Conservation (phyloP, 2,797 vertebrate genomes). For the Eurystomus glaucurus region DNA sequence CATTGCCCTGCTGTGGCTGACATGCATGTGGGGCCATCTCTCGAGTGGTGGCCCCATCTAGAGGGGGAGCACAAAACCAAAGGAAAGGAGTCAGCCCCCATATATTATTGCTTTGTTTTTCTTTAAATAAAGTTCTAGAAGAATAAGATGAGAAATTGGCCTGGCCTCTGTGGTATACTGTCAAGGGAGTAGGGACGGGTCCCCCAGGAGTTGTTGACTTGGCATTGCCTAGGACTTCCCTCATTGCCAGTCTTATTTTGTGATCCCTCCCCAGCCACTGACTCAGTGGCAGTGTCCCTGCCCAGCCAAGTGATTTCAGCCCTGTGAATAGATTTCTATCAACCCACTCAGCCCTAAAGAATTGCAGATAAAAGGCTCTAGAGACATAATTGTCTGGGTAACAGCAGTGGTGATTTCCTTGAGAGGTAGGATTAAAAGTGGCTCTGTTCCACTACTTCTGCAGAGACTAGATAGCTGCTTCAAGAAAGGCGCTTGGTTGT, state of each 20-base stretch:
- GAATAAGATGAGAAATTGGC: background rate
- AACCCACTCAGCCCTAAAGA: slow-evolving; percentile 60
- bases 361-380: slow-evolving; percentile 52
- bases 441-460: slow-evolving; percentile 39
- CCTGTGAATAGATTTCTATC: slow-evolving; percentile 45
- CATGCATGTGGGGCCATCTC: fast-evolving
- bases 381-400: slow-evolving; percentile 47
- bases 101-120: background rate
- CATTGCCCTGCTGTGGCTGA: background rate
- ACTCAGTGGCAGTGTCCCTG: background rate
- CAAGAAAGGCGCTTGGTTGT: slow-evolving; percentile 20
- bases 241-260: background rate
- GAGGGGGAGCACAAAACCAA: background rate
- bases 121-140: background rate
- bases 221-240: background rate
- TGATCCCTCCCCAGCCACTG: background rate
- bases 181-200: background rate
- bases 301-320: slow-evolving; percentile 24
- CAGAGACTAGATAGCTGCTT: slow-evolving; percentile 22
- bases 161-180: background rate
- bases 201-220: background rate
- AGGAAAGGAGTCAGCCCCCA: background rate
- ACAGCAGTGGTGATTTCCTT: slow-evolving; percentile 39
- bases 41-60: background rate
- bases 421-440: slow-evolving; percentile 56